These are phyloP conservation scores for Mercenaria mercenaria DNA, from an alignment of 1,140 invertebrate species.

Conservation along the genomic window DNA sequence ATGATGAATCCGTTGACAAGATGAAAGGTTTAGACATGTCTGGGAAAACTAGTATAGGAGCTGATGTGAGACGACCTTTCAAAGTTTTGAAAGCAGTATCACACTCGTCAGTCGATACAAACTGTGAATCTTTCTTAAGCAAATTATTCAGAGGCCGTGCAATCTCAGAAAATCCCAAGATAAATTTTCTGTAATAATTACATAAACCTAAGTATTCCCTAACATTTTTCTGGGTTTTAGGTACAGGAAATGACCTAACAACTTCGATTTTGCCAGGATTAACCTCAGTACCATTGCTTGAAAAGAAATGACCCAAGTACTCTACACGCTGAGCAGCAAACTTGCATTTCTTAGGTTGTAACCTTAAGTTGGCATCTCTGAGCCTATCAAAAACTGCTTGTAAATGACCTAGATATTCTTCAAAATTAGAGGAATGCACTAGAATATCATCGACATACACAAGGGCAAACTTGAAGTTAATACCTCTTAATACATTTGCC, in stretches of 20 bases:
- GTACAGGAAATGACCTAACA: background rate
- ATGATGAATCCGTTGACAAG: background rate
- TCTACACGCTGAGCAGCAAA: conserved; percentile 62
- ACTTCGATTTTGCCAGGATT: conserved; percentile 1
- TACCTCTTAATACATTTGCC: conserved; percentile 72
- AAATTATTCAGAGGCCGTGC: conserved; percentile 38
- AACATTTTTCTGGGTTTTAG: background rate
- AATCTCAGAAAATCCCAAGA: too few relatives aligned
- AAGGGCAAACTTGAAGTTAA: conserved; percentile 65
- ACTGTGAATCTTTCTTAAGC: too few relatives aligned
- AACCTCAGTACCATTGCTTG: conserved; percentile 49
- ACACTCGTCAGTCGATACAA: conserved; percentile 2
- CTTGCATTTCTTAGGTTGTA: conserved; percentile 80
- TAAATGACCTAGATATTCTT: conserved; percentile 85
- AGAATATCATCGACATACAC: conserved; percentile 69
- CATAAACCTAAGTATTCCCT: conserved; percentile 16
- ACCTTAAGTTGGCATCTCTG: conserved; percentile 77
- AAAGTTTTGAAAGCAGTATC: conserved; percentile 5
- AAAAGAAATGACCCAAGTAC: conserved; percentile 68
- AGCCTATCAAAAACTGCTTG: conserved; percentile 21
- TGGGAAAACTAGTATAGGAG: conserved; percentile 20
- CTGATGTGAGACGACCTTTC: background rate
- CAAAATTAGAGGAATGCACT: conserved; percentile 77
- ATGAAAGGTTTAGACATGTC: background rate
- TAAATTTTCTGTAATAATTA: too few relatives aligned